Evolutionary conservation across 2,888 invertebrate species (phyloP), one percentile per base, ranked within the genome.

Genomic region (Epistrophe eligans): DNA sequence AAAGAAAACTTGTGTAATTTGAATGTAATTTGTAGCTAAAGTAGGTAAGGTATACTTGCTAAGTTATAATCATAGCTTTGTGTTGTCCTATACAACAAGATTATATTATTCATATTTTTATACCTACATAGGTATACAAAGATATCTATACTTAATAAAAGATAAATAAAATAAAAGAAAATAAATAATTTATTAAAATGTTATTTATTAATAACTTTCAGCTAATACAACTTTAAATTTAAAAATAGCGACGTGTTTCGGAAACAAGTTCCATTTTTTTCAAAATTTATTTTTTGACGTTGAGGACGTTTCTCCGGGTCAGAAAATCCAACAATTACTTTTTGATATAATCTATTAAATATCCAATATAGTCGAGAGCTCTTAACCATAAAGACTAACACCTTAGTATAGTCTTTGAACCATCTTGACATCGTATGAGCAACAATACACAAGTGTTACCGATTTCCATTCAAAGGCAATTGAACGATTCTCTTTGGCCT

Each of bases 1-100:
- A 92, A 90, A 90, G 90, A 91, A 92, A 92, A 92, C 91, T 91
- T 91, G 90, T 91, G 91, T 91, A 91, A 92, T 92, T 92, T 92
- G 91, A 91, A 92, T 91, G 91, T 91, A 91, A 92, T 92, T 92
- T 92, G 90, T 90, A 91, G 89, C 3, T 28, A 4, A 55, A 52
- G 11, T 90, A 88, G 73, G 76, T 70, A 66, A 35, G 60, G 11
- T 19, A 55, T 73, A 85, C 62, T 87, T 79, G 67, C 76, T 50
- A 15, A 15, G 9, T 15, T 43, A 13, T 13, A 1, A 13, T 40
- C n/a, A 43, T 43, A 5, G 40, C 13, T 43, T 15, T 15, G 45
- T 45, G 45, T 45, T 2, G 3, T 45, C 43, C 7, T 43, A 40
- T n/a, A n/a, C 13, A n/a, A n/a, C 5, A 45, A 43, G 15, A 43